A percentile compares a stretch with the other conserved stretches of the same genome.
Conservation (phyloP, 2,797 vertebrate species). For the Gallinago solitaria region DNA sequence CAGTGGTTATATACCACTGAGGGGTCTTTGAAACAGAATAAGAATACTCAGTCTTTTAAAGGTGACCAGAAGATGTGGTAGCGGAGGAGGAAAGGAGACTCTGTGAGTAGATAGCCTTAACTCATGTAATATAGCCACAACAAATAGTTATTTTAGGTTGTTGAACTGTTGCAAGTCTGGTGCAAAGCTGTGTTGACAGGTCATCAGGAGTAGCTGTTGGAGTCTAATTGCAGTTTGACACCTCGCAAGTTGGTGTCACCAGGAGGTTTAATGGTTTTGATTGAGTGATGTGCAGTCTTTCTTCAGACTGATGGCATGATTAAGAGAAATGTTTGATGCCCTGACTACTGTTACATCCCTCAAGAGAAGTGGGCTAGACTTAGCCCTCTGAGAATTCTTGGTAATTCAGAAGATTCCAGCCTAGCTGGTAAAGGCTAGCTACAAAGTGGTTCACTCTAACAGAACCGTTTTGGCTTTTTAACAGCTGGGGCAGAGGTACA, state of each 20-base stretch:
- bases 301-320: neutral
- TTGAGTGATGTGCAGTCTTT: neutral
- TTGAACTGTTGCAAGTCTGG: neutral
- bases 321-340: neutral
- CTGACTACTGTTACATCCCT: neutral
- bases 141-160: neutral
- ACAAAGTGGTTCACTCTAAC: neutral
- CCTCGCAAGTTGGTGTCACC: rapidly evolving
- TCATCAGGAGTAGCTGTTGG: neutral
- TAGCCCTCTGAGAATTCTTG: neutral
- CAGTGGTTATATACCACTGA: rapidly evolving
- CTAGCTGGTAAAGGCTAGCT: neutral
- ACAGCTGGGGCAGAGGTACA: neutral
- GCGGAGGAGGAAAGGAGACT: neutral
- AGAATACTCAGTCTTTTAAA: neutral
- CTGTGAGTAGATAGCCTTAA: neutral
- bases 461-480: neutral
- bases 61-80: neutral
- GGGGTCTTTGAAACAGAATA: neutral
- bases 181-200: neutral
- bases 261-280: neutral
- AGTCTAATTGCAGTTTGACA: neutral
- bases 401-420: neutral
- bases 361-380: neutral
- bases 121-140: rapidly evolving